Evolutionary conservation across 2,888 invertebrate species (phyloP).

Genomic region (Gonocerus acuteangulatus): DNA sequence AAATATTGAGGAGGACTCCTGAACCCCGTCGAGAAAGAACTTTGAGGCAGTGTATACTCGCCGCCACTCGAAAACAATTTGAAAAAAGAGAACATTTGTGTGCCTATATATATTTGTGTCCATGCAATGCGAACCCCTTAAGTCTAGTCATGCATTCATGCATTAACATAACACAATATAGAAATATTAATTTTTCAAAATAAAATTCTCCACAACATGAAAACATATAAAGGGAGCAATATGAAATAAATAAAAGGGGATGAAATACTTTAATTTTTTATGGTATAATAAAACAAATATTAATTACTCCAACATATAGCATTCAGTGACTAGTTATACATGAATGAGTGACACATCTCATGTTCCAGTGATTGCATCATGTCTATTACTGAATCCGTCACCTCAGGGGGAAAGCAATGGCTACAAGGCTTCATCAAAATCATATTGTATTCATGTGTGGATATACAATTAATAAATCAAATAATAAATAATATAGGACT

Average conservation of each 20-base stretch:
- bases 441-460: not conserved
- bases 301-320: not conserved
- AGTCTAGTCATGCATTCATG: constrained; percentile 5
- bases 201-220: constrained; percentile 16
- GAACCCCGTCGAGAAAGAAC: too few species aligned
- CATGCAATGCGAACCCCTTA: constrained; percentile 24
- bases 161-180: not conserved
- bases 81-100: constrained; percentile 20
- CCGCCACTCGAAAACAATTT: not conserved
- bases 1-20: too few species aligned
- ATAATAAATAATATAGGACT: not conserved
- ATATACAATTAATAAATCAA: not conserved
- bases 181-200: not conserved
- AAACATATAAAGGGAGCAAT: not conserved
- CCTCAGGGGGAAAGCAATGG: not conserved
- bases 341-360: not conserved
- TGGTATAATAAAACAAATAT: too few species aligned
- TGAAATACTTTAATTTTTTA: too few species aligned
- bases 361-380: not conserved
- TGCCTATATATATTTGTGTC: constrained; percentile 21
- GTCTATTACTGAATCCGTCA: not conserved
- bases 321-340: not conserved
- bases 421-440: not conserved
- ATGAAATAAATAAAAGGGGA: too few species aligned
- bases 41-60: too few species aligned